Conservation (phyloP, 53 echinoderm and acorn worm genomes). For the Patiria pectinifera region DNA sequence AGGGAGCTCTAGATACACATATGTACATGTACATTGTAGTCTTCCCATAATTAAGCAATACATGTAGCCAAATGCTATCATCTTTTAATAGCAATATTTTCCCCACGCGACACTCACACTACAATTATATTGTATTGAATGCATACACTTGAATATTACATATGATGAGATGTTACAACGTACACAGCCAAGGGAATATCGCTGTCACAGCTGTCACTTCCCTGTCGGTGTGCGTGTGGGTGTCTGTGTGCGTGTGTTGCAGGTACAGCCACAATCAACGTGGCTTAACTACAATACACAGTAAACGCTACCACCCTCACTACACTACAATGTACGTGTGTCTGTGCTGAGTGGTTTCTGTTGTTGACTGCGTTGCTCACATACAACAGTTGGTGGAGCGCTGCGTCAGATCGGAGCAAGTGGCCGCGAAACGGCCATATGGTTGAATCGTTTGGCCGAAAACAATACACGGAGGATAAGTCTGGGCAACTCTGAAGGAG, state of each 20-base stretch:
- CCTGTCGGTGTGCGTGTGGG: no score
- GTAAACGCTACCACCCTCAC: background rate
- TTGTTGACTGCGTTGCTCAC: constrained; percentile 20
- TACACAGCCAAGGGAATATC: background rate
- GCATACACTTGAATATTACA: background rate
- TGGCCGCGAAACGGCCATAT: constrained; percentile 25
- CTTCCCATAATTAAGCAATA: no score
- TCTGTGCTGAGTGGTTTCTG: background rate
- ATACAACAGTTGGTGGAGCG: constrained; percentile 42
- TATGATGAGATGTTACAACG: background rate
- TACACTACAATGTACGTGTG: background rate
- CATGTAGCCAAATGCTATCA: background rate
- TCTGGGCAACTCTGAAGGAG: background rate
- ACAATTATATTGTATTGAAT: background rate
- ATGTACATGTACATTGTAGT: no score
- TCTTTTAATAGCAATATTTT: background rate
- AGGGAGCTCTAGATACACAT: no score
- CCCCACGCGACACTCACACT: background rate
- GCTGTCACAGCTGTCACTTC: constrained; percentile 15
- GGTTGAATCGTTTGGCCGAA: constrained; percentile 19
- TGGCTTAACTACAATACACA: background rate
- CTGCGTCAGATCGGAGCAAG: background rate
- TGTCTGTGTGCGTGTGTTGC: background rate
- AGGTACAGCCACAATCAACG: background rate
- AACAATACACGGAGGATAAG: background rate